phyloP scores from a whole-genome alignment of 2,113 vertebrate species.

The Lagopus leucura region DNA sequence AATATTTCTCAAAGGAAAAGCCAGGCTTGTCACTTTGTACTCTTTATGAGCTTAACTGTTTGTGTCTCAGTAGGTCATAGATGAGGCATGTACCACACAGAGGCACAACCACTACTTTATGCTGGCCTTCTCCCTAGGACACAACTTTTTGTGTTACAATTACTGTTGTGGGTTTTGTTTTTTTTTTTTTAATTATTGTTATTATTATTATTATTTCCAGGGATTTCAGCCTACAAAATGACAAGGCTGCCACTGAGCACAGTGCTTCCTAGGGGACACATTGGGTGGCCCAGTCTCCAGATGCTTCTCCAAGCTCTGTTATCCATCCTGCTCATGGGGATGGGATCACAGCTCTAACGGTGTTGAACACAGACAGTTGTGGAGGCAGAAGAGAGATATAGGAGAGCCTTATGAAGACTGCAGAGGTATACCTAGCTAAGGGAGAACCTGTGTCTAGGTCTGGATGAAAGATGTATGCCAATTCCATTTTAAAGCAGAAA shows the following conservation, averaged over 20 bases:
- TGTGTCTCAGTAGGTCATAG: neutral
- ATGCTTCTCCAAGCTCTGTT: neutral
- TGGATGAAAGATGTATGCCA: neutral
- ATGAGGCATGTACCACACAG: neutral
- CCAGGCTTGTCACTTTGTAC: slow-evolving; percentile 11
- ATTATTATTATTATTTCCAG: too few species aligned
- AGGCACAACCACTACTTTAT: neutral
- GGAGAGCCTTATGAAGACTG: neutral
- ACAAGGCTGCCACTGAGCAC: neutral
- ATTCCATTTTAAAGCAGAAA: neutral
- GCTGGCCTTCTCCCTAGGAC: neutral
- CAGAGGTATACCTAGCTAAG: neutral
- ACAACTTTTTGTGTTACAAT: neutral
- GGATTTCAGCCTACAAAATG: neutral
- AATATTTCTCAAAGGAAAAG: slow-evolving; percentile 58
- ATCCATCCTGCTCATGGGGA: neutral
- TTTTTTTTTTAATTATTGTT: neutral
- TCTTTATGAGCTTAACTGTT: slow-evolving; percentile 16
- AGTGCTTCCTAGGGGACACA: neutral
- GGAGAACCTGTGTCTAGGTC: neutral
- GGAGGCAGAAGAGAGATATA: neutral
- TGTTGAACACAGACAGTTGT: neutral
- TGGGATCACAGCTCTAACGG: neutral
- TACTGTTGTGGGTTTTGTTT: neutral
- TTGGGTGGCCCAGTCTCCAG: neutral